Evolutionary conservation across 2,797 vertebrate species (phyloP).

Genomic region (Molossus alvarezi): DNA sequence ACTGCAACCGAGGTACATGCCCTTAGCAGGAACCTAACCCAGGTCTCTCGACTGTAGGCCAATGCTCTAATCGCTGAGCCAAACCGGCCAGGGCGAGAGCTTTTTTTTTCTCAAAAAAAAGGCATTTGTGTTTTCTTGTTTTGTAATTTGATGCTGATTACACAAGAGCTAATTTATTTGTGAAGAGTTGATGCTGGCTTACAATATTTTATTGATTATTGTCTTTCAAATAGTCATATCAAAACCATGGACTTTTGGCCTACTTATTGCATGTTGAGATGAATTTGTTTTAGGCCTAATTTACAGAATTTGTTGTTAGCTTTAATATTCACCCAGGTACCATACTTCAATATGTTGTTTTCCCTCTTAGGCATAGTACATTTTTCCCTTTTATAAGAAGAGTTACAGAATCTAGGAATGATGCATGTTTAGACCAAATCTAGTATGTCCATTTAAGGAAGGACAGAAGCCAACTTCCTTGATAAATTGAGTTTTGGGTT

Average conservation of each 20-base stretch:
- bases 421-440: slow-evolving; percentile 17
- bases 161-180: slow-evolving; percentile 23
- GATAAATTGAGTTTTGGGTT: slow-evolving; percentile 24
- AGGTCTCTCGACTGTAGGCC: too few relatives aligned
- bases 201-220: slow-evolving; percentile 25
- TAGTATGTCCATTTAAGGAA: slow-evolving; percentile 14
- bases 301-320: slow-evolving; percentile 49
- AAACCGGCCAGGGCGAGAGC: neutral
- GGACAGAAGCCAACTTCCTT: slow-evolving; percentile 26
- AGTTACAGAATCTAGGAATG: slow-evolving; percentile 51
- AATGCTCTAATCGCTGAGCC: too few relatives aligned
- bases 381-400: slow-evolving; percentile 8
- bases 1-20: too few relatives aligned
- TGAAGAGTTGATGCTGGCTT: slow-evolving; percentile 55
- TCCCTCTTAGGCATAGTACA: neutral
- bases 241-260: slow-evolving; percentile 31
- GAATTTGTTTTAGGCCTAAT: slow-evolving; percentile 62
- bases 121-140: neutral
- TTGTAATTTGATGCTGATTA: slow-evolving; percentile 59
- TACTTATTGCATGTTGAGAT: slow-evolving; percentile 37
- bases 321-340: slow-evolving; percentile 48
- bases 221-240: slow-evolving; percentile 34
- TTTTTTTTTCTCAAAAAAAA: neutral
- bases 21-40: too few relatives aligned
- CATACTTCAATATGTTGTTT: slow-evolving; percentile 22